Base-by-base conservation (phyloP, 2,888 invertebrate species). In the Leptinotarsa peninsularis region DNA sequence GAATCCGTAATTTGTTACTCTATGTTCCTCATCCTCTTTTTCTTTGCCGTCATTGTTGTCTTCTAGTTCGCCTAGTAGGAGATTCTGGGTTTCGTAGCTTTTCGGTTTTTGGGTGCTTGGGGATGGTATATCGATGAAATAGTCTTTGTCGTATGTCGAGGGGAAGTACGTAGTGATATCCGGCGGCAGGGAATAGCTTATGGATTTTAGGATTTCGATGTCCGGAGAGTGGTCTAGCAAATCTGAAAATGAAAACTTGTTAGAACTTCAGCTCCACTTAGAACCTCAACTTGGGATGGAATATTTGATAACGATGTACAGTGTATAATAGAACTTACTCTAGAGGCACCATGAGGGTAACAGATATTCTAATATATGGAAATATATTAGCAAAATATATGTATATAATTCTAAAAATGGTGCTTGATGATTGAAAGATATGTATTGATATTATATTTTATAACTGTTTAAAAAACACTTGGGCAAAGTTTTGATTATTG, bases 81-180 rank as follows among this genome's bases (percentile, higher is more conserved):
- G 70, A 49, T 27, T 60, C 21, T 70, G 58, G 4, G 10, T 23
- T 18, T 43, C 43, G 17, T 68, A 50, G 43, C n/a, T 68, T 27
- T 50, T 23, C 5, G 21, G 18, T 23, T 15, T 49, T 18, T 49
- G 18, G 49, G n/a, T 54, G 27, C n/a, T 52, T 0, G n/a, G 52
- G 2, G 67, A 5, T 14, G 67, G 66, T 43, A 23, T 13, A 21
- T 72, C 75, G 13, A 72, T 33, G 13, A 72, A 56, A 27, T 75
- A 72, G 43, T 72, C 70, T 49, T 75, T 72, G 43, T 66, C 56
- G 54, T 68, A 71, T 14, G 54, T 58, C 15, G 60, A 27, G 7
- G 74, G 74, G 17, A 71, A 66, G 50, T 71, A 71, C 4, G 50
- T 58, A 33, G 70, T 58, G 13, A 68, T 63, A 18, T 68, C 72